phyloP scores from a whole-genome alignment of 2,113 vertebrate genomes.

The Dasypus novemcinctus region DNA sequence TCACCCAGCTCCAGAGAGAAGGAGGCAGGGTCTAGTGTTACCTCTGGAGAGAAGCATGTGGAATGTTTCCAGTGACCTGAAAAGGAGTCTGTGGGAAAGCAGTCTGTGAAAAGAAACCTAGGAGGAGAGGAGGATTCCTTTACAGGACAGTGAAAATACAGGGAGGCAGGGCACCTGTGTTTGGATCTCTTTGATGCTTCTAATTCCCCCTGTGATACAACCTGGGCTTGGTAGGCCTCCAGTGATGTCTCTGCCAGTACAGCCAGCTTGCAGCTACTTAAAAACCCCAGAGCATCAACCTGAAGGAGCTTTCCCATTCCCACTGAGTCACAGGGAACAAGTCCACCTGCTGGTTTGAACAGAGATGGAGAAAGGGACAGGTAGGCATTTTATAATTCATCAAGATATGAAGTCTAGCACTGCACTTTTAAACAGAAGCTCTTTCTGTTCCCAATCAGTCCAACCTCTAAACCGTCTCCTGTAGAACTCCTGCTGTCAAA shows the following conservation, averaged over 20 bases:
- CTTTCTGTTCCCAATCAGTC: background rate
- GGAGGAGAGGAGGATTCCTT: background rate
- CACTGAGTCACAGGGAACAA: background rate
- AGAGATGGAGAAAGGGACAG: background rate
- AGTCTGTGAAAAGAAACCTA: background rate
- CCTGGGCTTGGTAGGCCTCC: background rate
- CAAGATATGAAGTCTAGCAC: background rate
- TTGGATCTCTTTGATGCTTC: background rate
- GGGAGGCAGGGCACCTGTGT: background rate
- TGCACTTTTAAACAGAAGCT: background rate
- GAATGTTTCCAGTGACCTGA: conserved; percentile 72
- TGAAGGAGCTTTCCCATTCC: background rate
- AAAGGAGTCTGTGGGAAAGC: conserved; percentile 43
- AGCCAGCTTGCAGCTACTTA: background rate
- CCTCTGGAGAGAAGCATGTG: background rate
- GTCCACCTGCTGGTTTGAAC: background rate
- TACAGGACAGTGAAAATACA: background rate
- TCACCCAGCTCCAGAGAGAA: background rate
- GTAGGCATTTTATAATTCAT: background rate
- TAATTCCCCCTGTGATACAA: background rate
- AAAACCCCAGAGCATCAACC: background rate
- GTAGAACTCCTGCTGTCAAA: background rate
- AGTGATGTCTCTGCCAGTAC: background rate
- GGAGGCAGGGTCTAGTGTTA: conserved; percentile 54
- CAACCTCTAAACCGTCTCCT: background rate